A percentile compares a stretch with the other conserved stretches of the same genome.
Conservation (phyloP, 2,797 vertebrate species). For the Percopsis omiscomaycus region DNA sequence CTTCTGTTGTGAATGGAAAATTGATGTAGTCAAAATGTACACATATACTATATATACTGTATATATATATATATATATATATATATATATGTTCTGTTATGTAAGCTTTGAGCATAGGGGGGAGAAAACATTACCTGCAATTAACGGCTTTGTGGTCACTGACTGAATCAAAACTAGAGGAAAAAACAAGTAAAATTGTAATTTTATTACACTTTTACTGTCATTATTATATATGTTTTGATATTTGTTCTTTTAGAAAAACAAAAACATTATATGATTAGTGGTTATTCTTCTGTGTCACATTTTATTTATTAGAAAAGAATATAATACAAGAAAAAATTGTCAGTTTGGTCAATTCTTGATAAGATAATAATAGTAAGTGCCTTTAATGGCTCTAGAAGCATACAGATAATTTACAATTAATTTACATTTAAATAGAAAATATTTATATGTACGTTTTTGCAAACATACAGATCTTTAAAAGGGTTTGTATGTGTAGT, state of each 20-base stretch:
- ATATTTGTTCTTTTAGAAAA: too few relatives aligned
- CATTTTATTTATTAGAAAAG: too few relatives aligned
- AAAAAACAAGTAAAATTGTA: constrained; percentile 6
- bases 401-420: too few relatives aligned
- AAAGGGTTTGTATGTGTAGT: not conserved
- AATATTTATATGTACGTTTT: too few relatives aligned
- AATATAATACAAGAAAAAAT: too few relatives aligned
- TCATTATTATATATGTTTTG: not conserved
- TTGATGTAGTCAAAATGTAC: not conserved
- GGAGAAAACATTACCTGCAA: constrained; percentile 36
- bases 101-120: not conserved
- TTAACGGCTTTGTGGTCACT: constrained; percentile 1
- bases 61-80: too few relatives aligned
- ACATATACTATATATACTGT: not conserved
- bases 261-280: too few relatives aligned
- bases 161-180: constrained; percentile 27
- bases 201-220: not conserved
- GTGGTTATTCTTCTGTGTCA: too few relatives aligned
- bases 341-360: too few relatives aligned
- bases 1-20: constrained; percentile 30
- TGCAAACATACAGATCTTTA: not conserved
- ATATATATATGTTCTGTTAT: not conserved
- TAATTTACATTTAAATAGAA: too few relatives aligned
- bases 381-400: too few relatives aligned
- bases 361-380: too few relatives aligned